Evolutionary conservation across 2,113 vertebrate genomes (phyloP).

Genomic region (Microcebus jonahi): DNA sequence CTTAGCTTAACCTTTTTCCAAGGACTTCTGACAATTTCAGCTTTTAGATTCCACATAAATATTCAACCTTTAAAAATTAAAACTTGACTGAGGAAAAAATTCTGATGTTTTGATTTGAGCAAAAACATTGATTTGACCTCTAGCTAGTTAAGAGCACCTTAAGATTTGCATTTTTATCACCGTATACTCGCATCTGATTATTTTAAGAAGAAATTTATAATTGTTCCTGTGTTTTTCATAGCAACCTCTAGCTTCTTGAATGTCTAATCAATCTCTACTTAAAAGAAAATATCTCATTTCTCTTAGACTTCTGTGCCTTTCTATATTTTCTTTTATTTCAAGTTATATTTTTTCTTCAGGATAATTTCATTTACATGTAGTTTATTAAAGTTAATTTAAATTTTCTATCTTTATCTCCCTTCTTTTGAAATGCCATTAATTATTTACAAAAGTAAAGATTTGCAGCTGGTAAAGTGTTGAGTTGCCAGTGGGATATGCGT

Average conservation of each 20-base stretch:
- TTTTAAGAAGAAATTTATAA: slow-evolving; percentile 47
- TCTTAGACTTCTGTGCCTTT: background rate
- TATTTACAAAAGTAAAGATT: background rate
- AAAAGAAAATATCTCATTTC: background rate
- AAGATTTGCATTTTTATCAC: slow-evolving; percentile 56
- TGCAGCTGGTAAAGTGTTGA: background rate
- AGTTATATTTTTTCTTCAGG: background rate
- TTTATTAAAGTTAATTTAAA: background rate
- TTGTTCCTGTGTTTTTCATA: background rate
- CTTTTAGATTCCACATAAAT: slow-evolving; percentile 63
- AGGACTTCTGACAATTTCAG: slow-evolving; percentile 49
- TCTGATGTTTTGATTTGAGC: slow-evolving; percentile 60
- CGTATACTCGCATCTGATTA: slow-evolving; percentile 40
- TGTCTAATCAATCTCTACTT: background rate
- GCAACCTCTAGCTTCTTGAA: background rate
- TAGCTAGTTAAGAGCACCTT: background rate
- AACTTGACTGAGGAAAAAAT: slow-evolving; percentile 56
- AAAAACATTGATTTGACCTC: slow-evolving; percentile 61
- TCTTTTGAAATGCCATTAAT: background rate
- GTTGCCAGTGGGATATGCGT: background rate
- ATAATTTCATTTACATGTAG: background rate
- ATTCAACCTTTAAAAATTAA: slow-evolving; percentile 74
- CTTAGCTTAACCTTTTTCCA: slow-evolving; percentile 51
- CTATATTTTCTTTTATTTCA: background rate
- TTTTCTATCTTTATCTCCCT: background rate